Base-by-base conservation (phyloP, 1,140 invertebrate genomes). In the Phymastichus coffea region DNA sequence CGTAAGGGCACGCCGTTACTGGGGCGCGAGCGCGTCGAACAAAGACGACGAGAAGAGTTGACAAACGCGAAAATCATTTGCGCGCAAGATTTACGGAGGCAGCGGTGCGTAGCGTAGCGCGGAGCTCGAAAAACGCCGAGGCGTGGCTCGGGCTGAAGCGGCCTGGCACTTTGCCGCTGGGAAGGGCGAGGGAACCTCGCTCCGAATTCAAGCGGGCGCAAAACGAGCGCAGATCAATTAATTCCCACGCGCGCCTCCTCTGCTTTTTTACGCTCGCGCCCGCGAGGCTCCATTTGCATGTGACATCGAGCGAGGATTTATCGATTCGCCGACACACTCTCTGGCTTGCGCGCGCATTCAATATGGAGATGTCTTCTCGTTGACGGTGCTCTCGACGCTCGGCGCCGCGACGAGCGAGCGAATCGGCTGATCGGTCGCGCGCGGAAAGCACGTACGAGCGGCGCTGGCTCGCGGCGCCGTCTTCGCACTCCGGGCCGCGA, bases 51-150 rank as follows among this genome's bases (percentile, higher is more conserved):
- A n/a, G n/a, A n/a, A n/a, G n/a, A n/a, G n/a, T n/a, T n/a, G n/a
- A n/a, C 17, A 41, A 20, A 41, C 19, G 19, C 40, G 40, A n/a
- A 3, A 19, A 15, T 19, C 25, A 17, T n/a, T 20, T 37, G 33
- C 26, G 17, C 52, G 12, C 23, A 22, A 33, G 25, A 43, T 60
- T 63, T 55, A 56, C 47, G 48, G 48, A 41, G 17, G 38, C 55
- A 47, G 53, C 52, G 30, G 52, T 49, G 55, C 59, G 43, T 33
- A 54, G 35, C 49, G 60, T 48, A 65, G 56, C 12, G 14, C 54
- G 54, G 43, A 44, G 20, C 38, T 26, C 15, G 14, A 35, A 63
- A 58, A 58, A 60, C 41, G 23, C 0, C 22, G 59, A 61, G 63
- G 63, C 52, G 63, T 63, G 64, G n/a, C n/a, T n/a, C n/a, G n/a